Conservation (phyloP, 2,113 vertebrate genomes). For the Petaurus breviceps region DNA sequence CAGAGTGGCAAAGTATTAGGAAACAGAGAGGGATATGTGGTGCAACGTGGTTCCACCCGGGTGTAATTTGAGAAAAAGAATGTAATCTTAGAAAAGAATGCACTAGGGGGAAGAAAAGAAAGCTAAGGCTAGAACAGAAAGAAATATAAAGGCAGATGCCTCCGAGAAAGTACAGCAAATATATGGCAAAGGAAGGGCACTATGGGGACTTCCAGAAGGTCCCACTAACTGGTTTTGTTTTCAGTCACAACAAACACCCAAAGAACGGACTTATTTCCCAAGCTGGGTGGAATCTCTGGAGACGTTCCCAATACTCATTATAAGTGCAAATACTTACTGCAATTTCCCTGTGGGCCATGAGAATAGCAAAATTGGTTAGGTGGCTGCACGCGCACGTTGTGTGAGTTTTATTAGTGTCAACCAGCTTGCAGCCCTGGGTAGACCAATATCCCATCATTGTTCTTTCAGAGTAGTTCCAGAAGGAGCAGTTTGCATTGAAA, state of each 20-base stretch:
- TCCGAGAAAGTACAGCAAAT: constrained; percentile 20
- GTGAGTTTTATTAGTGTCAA: constrained; percentile 97
- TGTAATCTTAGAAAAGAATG: not conserved
- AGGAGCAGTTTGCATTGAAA: constrained; percentile 99
- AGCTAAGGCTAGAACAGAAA: not conserved
- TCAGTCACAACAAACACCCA: constrained; percentile 60
- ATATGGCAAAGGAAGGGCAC: not conserved
- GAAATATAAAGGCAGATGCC: not conserved
- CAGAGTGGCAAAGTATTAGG: constrained; percentile 32
- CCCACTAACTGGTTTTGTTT: constrained; percentile 57
- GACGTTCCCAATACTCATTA: constrained; percentile 63
- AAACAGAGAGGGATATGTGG: constrained; percentile 25
- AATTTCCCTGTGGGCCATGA: constrained; percentile 96
- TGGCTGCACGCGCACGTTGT: constrained; percentile 98
- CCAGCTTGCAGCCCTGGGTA: constrained; percentile 98
- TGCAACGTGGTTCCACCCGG: not conserved
- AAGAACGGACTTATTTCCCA: constrained; percentile 59
- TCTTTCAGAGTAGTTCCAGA: constrained; percentile 99
- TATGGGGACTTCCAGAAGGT: constrained; percentile 35
- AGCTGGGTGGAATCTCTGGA: constrained; percentile 65
- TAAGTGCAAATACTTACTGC: constrained; percentile 87
- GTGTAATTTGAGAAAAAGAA: not conserved
- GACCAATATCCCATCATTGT: constrained; percentile 99
- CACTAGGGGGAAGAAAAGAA: constrained; percentile 5
- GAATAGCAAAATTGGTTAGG: constrained; percentile 98